phyloP scores from a whole-genome alignment of 2,113 vertebrate species.

The Galeopterus variegatus region DNA sequence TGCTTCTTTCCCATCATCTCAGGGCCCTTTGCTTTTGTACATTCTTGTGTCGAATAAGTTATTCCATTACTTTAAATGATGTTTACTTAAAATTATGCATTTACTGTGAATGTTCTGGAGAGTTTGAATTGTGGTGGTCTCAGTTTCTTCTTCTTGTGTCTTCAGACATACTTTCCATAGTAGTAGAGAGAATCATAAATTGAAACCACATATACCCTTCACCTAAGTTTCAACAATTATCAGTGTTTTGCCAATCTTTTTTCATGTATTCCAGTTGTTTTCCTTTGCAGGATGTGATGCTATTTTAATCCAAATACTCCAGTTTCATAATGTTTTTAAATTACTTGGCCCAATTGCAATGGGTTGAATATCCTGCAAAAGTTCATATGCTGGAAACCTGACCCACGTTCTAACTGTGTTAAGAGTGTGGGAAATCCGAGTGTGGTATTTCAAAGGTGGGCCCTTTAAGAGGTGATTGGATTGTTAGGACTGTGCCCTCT shows the following conservation, averaged over 20 bases:
- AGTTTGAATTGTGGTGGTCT: neutral
- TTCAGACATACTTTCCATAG: neutral
- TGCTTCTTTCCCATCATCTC: neutral
- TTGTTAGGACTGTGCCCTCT: too few species aligned
- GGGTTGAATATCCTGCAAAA: too few species aligned
- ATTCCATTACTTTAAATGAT: neutral
- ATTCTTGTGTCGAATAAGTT: neutral
- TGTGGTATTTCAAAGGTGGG: too few species aligned
- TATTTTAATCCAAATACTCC: neutral
- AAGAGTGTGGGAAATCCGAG: too few species aligned
- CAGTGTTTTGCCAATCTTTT: neutral
- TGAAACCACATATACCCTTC: accelerated
- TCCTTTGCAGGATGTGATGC: neutral
- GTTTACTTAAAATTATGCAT: neutral
- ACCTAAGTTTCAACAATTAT: neutral
- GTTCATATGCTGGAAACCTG: too few species aligned
- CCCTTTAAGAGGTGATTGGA: too few species aligned
- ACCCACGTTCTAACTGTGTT: too few species aligned
- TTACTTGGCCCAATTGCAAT: neutral
- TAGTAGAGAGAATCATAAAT: neutral
- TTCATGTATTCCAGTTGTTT: neutral
- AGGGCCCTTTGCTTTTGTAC: neutral
- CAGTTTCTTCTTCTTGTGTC: neutral
- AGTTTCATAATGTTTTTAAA: neutral
- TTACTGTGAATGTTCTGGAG: neutral